A percentile compares a stretch with the other conserved stretches of the same genome.
phyloP scores from a whole-genome alignment of 2,113 vertebrate genomes.

The Pteronura brasiliensis region DNA sequence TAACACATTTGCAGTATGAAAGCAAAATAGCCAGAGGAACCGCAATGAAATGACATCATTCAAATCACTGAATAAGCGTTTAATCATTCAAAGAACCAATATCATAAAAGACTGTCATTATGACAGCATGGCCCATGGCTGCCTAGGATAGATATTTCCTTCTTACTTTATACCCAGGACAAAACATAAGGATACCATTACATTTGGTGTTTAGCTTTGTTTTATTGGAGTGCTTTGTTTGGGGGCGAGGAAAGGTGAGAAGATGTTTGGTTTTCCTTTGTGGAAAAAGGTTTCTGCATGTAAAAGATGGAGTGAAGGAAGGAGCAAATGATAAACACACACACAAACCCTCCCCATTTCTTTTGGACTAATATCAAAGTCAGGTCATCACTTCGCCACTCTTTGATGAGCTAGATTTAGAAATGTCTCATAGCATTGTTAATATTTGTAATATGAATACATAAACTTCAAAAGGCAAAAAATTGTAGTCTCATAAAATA shows the following conservation, averaged over 20 bases:
- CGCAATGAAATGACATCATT: constrained; percentile 36
- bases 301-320: background rate
- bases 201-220: background rate
- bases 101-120: background rate
- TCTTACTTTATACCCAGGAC: background rate
- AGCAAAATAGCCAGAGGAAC: constrained; percentile 45
- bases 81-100: background rate
- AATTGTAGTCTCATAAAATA: background rate
- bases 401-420: background rate
- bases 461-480: background rate
- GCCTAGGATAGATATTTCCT: background rate
- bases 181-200: background rate
- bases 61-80: background rate
- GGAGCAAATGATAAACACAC: background rate
- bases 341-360: background rate
- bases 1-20: constrained; percentile 58
- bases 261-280: background rate
- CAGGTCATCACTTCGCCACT: background rate
- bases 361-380: background rate
- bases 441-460: background rate
- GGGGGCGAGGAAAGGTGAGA: background rate
- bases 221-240: background rate
- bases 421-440: background rate
- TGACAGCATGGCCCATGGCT: background rate
- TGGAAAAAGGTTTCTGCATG: background rate